Percentiles rank a stretch among this genome's conserved stretches.
Conservation (phyloP, 2,797 vertebrate species). For the Squalus acanthias region DNA sequence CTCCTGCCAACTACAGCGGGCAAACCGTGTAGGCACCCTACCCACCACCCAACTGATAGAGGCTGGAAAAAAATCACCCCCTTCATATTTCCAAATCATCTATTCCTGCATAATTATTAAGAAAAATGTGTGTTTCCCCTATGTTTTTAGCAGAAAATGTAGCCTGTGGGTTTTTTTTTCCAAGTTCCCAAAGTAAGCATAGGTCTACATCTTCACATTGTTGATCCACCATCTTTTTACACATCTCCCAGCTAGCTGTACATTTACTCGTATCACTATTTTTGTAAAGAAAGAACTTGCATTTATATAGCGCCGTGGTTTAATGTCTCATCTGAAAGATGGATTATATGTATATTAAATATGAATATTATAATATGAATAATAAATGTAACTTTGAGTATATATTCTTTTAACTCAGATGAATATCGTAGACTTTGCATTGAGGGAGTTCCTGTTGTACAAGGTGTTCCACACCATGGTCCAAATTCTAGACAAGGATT, state of each 20-base stretch:
- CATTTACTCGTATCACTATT: background rate
- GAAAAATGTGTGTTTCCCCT: too few species aligned
- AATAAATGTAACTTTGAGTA: background rate
- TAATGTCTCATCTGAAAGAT: background rate
- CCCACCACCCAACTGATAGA: too few species aligned
- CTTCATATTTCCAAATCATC: too few species aligned
- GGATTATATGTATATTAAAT: background rate
- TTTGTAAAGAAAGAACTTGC: background rate
- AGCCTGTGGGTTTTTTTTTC: background rate
- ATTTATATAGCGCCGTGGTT: background rate
- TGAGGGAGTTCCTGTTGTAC: constrained; percentile 44
- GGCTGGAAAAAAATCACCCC: too few species aligned
- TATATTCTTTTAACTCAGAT: constrained; percentile 44
- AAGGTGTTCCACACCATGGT: constrained; percentile 41
- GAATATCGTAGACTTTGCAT: constrained; percentile 52
- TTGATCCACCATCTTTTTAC: background rate
- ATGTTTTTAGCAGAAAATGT: background rate
- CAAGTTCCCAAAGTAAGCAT: background rate
- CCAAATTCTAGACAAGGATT: constrained; percentile 40
- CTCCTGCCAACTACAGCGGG: too few species aligned
- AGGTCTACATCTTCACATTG: background rate
- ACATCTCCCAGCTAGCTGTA: background rate
- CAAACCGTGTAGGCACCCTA: too few species aligned
- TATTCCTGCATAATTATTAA: too few species aligned
- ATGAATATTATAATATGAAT: background rate